Conservation (phyloP, 2,797 vertebrate genomes). For the Halcyon badia region DNA sequence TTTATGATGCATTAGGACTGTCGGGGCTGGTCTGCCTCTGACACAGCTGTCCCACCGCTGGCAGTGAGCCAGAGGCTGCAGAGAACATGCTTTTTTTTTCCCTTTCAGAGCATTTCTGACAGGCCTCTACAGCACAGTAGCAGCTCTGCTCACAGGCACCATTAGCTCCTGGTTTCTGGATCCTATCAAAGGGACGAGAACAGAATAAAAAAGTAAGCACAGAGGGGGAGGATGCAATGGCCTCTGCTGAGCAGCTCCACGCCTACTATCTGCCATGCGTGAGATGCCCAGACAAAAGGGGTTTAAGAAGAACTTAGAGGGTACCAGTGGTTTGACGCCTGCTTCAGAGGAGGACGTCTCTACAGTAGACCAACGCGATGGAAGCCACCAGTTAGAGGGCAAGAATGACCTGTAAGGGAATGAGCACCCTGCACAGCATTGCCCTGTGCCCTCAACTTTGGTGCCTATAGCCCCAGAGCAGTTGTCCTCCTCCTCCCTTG, state of each 20-base stretch:
- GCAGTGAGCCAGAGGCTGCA: background rate
- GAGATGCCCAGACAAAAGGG: background rate
- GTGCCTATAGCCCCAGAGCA: accelerated
- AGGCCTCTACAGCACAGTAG: background rate
- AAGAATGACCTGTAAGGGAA: background rate
- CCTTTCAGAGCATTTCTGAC: background rate
- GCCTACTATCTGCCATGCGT: background rate
- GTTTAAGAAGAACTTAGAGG: background rate
- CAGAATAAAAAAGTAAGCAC: background rate
- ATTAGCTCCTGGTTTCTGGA: background rate
- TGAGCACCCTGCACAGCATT: background rate
- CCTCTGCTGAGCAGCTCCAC: background rate
- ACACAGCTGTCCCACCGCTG: background rate
- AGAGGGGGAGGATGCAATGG: background rate
- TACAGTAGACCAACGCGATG: accelerated
- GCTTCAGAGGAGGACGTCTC: background rate
- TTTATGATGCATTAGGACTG: constrained; percentile 11
- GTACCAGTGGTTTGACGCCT: background rate
- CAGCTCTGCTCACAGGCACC: background rate
- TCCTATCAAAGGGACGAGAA: background rate
- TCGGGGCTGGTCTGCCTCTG: background rate
- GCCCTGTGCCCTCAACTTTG: accelerated
- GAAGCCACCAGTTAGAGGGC: background rate
- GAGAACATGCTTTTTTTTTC: background rate
- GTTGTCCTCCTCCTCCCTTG: background rate